Evolutionary conservation across 2,113 vertebrate genomes (phyloP).

Genomic region (Tragulus kanchil): DNA sequence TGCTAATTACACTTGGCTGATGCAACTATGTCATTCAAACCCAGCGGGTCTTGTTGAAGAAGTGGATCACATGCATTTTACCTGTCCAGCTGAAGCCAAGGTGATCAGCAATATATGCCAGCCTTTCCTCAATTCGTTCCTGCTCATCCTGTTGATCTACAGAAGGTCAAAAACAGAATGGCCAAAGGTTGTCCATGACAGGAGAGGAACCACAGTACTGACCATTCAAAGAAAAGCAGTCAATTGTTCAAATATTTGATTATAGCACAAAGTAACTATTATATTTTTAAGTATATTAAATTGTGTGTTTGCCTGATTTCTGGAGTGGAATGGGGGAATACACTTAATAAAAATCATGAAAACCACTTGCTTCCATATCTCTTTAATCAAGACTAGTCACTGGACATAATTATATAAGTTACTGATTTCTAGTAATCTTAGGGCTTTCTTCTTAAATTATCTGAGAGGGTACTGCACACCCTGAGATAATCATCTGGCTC

Average conservation of each 20-base stretch:
- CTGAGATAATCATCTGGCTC: not conserved
- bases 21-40: not conserved
- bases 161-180: constrained; percentile 90
- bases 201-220: not conserved
- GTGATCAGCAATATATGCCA: constrained; percentile 96
- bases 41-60: not conserved
- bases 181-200: constrained; percentile 80
- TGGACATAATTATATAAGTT: not conserved
- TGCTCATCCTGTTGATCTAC: constrained; percentile 94
- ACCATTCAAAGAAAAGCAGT: constrained; percentile 69
- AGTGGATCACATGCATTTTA: constrained; percentile 68
- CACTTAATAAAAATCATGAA: constrained; percentile 18
- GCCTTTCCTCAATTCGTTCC: constrained; percentile 93
- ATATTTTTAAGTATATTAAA: not conserved
- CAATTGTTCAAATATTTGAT: not conserved
- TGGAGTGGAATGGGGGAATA: constrained; percentile 9
- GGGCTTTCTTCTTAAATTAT: not conserved
- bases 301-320: constrained; percentile 26
- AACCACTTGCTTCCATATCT: constrained; percentile 76
- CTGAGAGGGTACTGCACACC: not conserved
- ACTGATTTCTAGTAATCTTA: not conserved
- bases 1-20: not conserved
- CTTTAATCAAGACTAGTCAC: constrained; percentile 75
- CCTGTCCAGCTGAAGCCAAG: constrained; percentile 99
- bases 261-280: not conserved